Conservation (phyloP, 2,888 invertebrate species). For the Oscheius sp. region DNA sequence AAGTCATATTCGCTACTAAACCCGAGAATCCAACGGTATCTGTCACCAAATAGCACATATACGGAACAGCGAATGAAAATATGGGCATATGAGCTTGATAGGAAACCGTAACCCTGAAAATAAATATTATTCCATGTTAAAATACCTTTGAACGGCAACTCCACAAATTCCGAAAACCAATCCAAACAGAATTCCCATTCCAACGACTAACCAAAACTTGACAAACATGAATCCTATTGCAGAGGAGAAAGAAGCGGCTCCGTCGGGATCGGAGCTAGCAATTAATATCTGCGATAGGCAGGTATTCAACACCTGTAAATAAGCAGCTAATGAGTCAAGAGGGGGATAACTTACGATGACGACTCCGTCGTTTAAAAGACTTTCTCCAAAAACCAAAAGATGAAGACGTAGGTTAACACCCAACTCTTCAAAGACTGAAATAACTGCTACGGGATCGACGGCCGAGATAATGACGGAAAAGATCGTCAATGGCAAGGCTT, state of each 20-base stretch:
- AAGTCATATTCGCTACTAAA: constrained; percentile 80
- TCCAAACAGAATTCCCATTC: constrained; percentile 3
- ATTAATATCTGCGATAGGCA: not conserved
- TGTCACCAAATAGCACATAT: constrained; percentile 91
- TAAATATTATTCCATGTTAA: no score
- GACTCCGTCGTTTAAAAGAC: constrained; percentile 77
- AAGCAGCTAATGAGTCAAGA: not conserved
- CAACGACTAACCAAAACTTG: constrained; percentile 2
- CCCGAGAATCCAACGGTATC: constrained; percentile 98
- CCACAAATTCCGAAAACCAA: constrained; percentile 45
- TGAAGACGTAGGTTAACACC: constrained; percentile 71
- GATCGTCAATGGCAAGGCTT: constrained; percentile 41
- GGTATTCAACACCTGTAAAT: constrained; percentile 21
- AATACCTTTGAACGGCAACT: constrained; percentile 40
- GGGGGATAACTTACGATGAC: constrained; percentile 79
- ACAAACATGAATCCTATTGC: not conserved
- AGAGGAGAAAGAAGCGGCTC: not conserved
- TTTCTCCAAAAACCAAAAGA: constrained; percentile 51
- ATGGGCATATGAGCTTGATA: constrained; percentile 17
- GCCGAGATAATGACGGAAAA: constrained; percentile 62
- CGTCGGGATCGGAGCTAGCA: not conserved
- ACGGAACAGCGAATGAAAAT: constrained; percentile 79
- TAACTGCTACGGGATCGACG: constrained; percentile 66
- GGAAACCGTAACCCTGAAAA: not conserved
- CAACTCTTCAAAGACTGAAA: constrained; percentile 77